A percentile compares a stretch with the other conserved stretches of the same genome.
phyloP scores from a whole-genome alignment of 2,888 invertebrate species.

The Oxystoma pomonae region DNA sequence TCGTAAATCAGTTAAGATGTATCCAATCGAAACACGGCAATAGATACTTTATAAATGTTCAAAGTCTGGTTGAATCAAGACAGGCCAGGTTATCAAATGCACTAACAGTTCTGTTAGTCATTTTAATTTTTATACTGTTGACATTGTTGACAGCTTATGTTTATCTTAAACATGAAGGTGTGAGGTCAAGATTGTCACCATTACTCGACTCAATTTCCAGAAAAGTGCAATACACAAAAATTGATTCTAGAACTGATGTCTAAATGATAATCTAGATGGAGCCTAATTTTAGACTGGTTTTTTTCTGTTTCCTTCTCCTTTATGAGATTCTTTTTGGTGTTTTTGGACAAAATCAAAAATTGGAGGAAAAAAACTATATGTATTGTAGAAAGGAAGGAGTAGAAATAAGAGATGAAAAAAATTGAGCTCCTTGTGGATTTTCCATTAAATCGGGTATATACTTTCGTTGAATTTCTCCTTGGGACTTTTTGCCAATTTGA shows the following conservation, averaged over 20 bases:
- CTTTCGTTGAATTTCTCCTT: no score
- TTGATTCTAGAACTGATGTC: conserved; percentile 48
- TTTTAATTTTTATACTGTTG: conserved; percentile 54
- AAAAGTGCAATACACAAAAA: conserved; percentile 71
- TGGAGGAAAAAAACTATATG: no score
- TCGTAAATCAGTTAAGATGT: conserved; percentile 56
- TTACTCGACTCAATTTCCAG: conserved; percentile 61
- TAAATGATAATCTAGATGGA: conserved; percentile 9
- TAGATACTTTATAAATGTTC: conserved; percentile 39
- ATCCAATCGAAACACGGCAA: conserved; percentile 37
- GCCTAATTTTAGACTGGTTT: no score
- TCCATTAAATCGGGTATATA: no score
- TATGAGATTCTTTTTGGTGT: no score
- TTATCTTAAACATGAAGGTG: conserved; percentile 58
- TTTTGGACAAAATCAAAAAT: no score
- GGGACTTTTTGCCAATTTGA: no score
- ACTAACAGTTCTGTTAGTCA: conserved; percentile 50
- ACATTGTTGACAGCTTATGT: conserved; percentile 55
- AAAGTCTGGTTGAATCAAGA: conserved; percentile 38
- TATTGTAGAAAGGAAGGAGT: no score
- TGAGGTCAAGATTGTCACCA: conserved; percentile 57
- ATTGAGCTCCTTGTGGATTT: no score
- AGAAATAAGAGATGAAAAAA: no score
- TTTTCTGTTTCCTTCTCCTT: no score
- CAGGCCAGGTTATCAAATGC: conserved; percentile 43